Base-by-base conservation (phyloP, 2,888 invertebrate genomes). In the Stenichneumon culpator region DNA sequence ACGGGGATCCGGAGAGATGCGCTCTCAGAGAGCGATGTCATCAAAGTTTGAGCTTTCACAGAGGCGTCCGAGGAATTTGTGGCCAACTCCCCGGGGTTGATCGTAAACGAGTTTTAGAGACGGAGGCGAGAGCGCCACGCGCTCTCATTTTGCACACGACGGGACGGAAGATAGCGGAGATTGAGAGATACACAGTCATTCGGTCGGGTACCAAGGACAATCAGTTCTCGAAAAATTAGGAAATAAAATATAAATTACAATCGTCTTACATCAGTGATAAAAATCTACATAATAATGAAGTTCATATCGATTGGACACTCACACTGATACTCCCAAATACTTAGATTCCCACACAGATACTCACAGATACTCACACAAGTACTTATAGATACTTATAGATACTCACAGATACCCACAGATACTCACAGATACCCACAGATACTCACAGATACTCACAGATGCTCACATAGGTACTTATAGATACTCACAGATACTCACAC, bases 31-130 rank as follows among this genome's bases (percentile, higher is more conserved):
- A 11, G 68, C 68, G 44, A 74, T 67, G 54, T 67, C 79, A 70
- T 82, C 54, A 82, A 82, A 82, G 63, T 75, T 82, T 70, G 22
- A 54, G 54, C 44, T 44, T 75, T 70, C 60, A 52, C 68, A 57
- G 57, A 39, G 14, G 36, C 25, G 72, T 67, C 19, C 19, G 54
- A 75, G 63, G 65, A 69, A 69, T 82, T 75, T 52, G 39, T 32
- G 19, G 11, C 65, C 39, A 36, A 44, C 47, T 69, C 57, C 68
- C 16, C 69, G 74, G n/a, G 68, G 28, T 22, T 14, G 47, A 65
- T 82, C 69, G 63, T 63, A 52, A 75, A 4, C 52, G 60, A 36
- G 16, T 63, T 69, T 25, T 19, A 36, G 32, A 19, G 28, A 2
- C 22, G n/a, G 14, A 4, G n/a, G 36, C 22, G 28, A 32, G 44